Evolutionary conservation across 2,888 invertebrate genomes (phyloP).

Genomic region (Leistus spinibarbis): DNA sequence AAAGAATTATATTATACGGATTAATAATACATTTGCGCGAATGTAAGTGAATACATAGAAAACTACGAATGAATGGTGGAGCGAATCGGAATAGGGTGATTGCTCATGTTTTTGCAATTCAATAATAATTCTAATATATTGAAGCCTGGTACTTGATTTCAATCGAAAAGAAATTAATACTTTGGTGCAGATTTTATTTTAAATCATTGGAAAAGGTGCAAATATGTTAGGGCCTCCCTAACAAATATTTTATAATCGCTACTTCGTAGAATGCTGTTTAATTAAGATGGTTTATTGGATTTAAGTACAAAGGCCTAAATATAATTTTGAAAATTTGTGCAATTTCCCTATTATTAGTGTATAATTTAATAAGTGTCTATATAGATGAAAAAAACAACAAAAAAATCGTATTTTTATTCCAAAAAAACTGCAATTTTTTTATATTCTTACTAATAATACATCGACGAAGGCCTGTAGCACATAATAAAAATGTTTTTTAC

Average conservation of each 20-base stretch:
- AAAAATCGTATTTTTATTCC: constrained; percentile 36
- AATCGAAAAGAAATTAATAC: neutral
- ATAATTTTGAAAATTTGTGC: constrained; percentile 7
- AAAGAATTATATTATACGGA: constrained; percentile 30
- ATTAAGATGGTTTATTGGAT: too few relatives aligned
- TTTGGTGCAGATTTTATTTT: too few relatives aligned
- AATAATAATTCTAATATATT: too few relatives aligned
- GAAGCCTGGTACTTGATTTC: too few relatives aligned
- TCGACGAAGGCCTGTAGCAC: constrained; percentile 40
- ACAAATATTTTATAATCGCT: too few relatives aligned
- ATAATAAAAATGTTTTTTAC: constrained; percentile 10
- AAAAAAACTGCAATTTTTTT: constrained; percentile 32
- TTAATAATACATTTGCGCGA: neutral
- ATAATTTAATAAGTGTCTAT: constrained; percentile 34
- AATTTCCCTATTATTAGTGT: constrained; percentile 14
- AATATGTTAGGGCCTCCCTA: neutral
- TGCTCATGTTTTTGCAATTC: neutral
- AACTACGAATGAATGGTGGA: neutral
- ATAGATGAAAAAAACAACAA: constrained; percentile 6
- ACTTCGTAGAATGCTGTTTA: too few relatives aligned
- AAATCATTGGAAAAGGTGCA: too few relatives aligned
- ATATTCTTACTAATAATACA: constrained; percentile 35
- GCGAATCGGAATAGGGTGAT: neutral
- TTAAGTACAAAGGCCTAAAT: too few relatives aligned
- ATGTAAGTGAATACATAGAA: neutral